Conservation (phyloP, 2,888 invertebrate species). For the Ophion ellenae region DNA sequence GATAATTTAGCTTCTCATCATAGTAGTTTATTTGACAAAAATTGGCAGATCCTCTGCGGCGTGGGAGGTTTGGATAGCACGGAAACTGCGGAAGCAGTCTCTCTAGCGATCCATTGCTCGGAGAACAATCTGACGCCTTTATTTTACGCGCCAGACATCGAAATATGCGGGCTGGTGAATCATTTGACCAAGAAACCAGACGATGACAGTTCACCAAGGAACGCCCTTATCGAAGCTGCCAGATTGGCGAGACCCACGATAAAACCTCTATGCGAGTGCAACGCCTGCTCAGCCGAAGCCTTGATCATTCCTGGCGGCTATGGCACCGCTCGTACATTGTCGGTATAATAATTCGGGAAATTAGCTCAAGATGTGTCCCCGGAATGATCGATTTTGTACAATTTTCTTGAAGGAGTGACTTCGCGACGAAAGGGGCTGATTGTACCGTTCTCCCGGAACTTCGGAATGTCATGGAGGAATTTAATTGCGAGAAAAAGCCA, state of each 20-base stretch:
- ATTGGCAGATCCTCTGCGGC: constrained; percentile 84
- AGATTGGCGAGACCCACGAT: constrained; percentile 84
- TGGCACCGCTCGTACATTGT: constrained; percentile 86
- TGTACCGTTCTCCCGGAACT: constrained; percentile 84
- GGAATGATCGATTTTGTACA: constrained; percentile 27
- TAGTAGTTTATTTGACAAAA: not conserved
- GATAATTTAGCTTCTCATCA: not conserved
- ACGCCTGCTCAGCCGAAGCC: constrained; percentile 82
- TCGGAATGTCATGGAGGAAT: constrained; percentile 84
- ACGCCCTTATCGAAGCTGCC: constrained; percentile 85
- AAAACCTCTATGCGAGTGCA: constrained; percentile 82
- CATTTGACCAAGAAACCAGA: constrained; percentile 73
- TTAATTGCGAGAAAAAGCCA: constrained; percentile 84
- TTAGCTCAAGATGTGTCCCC: constrained; percentile 1
- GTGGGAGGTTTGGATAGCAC: constrained; percentile 86
- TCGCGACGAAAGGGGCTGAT: constrained; percentile 84
- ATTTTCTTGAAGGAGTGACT: constrained; percentile 83
- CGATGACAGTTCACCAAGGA: constrained; percentile 75
- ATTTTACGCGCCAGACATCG: constrained; percentile 76
- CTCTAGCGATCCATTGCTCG: constrained; percentile 76
- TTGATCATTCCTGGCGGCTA: constrained; percentile 86
- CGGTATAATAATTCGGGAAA: constrained; percentile 71
- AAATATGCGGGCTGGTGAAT: constrained; percentile 70
- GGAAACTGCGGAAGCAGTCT: constrained; percentile 85
- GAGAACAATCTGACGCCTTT: constrained; percentile 69